Conservation (phyloP, 2,797 vertebrate species). For the Pelodytes ibericus region DNA sequence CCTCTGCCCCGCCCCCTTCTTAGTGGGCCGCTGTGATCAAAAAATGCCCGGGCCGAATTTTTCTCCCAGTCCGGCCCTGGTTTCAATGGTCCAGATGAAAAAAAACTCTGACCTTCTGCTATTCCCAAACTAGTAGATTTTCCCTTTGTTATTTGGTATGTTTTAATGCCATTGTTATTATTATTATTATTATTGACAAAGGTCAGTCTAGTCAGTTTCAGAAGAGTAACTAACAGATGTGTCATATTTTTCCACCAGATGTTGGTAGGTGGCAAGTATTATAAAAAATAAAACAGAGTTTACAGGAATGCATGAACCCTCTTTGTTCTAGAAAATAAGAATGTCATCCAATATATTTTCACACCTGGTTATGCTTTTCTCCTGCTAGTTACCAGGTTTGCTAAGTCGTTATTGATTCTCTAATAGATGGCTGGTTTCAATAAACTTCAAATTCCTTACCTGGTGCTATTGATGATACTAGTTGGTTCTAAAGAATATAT, state of each 20-base stretch:
- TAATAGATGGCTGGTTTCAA: neutral
- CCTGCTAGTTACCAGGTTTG: neutral
- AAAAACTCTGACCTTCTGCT: no score
- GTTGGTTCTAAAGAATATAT: no score
- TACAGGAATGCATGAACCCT: neutral
- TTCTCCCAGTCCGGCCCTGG: no score
- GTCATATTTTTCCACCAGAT: neutral
- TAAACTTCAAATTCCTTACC: no score
- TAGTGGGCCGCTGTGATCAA: no score
- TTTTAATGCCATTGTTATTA: no score
- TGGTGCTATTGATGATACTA: no score
- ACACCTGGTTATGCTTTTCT: neutral
- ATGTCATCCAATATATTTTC: conserved; percentile 2
- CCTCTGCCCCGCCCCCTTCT: no score
- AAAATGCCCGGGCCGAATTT: no score
- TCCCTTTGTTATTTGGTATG: no score
- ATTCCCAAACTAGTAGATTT: no score
- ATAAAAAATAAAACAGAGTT: neutral
- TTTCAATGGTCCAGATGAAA: no score
- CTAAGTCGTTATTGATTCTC: neutral
- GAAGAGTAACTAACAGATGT: neutral
- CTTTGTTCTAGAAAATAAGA: neutral
- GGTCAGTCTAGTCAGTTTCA: neutral
- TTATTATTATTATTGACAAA: neutral
- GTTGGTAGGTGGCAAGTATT: neutral